phyloP scores from a whole-genome alignment of 2,888 invertebrate species.

The Melanophora roralis region DNA sequence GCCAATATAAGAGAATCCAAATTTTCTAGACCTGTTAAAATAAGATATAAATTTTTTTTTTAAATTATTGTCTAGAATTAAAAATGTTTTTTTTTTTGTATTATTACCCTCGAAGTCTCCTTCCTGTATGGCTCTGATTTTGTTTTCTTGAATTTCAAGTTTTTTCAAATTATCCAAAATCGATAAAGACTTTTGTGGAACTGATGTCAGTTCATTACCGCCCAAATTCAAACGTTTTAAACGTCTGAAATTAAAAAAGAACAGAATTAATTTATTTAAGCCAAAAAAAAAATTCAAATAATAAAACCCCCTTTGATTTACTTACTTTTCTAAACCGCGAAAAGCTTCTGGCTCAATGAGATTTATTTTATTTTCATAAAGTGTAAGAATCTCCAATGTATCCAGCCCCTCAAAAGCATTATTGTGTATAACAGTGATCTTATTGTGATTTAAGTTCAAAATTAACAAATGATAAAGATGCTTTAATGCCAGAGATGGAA shows the following conservation, averaged over 20 bases:
- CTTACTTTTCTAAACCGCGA: conserved; percentile 90
- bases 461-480: conserved; percentile 90
- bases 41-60: background rate
- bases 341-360: conserved; percentile 89
- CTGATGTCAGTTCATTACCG: conserved; percentile 86
- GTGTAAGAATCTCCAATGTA: conserved; percentile 89
- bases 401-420: conserved; percentile 91
- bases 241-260: conserved; percentile 79
- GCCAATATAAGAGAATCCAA: conserved; percentile 91
- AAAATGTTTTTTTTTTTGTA: too few species aligned
- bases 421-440: conserved; percentile 86
- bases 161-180: conserved; percentile 88
- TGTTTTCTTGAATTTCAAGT: conserved; percentile 92
- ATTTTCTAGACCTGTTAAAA: conserved; percentile 83
- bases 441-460: conserved; percentile 93
- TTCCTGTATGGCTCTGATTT: conserved; percentile 85
- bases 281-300: background rate
- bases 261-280: background rate
- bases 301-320: background rate
- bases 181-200: conserved; percentile 89
- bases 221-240: conserved; percentile 90
- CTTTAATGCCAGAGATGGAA: conserved; percentile 88
- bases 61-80: too few species aligned
- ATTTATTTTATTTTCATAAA: conserved; percentile 91
- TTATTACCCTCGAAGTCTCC: conserved; percentile 87